phyloP scores from a whole-genome alignment of 2,888 invertebrate genomes.

The Apotomis capreana region DNA sequence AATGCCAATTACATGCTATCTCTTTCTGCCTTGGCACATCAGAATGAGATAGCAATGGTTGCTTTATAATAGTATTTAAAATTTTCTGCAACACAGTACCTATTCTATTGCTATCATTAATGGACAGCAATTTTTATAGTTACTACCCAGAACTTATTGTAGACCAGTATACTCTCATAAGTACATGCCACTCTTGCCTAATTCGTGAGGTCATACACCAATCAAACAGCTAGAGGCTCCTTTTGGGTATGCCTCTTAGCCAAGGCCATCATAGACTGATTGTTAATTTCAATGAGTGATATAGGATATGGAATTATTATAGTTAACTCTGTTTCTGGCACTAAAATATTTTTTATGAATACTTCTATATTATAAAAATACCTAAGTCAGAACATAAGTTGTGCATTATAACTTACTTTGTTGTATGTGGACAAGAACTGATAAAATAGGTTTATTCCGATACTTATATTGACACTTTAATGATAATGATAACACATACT shows the following conservation, averaged over 20 bases:
- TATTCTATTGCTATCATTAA: too few species aligned
- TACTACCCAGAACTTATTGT: background rate
- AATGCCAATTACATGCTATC: too few species aligned
- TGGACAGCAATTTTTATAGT: too few species aligned
- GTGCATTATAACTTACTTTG: background rate
- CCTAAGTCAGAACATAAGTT: background rate
- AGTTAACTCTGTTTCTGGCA: background rate
- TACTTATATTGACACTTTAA: background rate
- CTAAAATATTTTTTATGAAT: too few species aligned
- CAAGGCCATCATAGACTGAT: slow-evolving; percentile 47
- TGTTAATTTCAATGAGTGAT: background rate
- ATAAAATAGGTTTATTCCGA: background rate
- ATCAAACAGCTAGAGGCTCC: slow-evolving; percentile 52
- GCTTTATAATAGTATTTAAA: too few species aligned
- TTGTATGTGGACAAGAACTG: background rate
- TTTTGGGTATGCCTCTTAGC: slow-evolving; percentile 50
- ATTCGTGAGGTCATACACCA: slow-evolving; percentile 51
- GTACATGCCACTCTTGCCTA: slow-evolving; percentile 43
- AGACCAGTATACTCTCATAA: slow-evolving; percentile 25
- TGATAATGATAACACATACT: slow-evolving; percentile 6
- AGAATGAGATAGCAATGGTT: too few species aligned
- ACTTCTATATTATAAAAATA: too few species aligned
- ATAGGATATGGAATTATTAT: background rate
- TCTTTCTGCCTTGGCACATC: too few species aligned
- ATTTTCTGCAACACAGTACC: too few species aligned